Evolutionary conservation across 2,797 vertebrate genomes (phyloP), one percentile per base, ranked within the genome.

Genomic region (Orestias chungarensis): DNA sequence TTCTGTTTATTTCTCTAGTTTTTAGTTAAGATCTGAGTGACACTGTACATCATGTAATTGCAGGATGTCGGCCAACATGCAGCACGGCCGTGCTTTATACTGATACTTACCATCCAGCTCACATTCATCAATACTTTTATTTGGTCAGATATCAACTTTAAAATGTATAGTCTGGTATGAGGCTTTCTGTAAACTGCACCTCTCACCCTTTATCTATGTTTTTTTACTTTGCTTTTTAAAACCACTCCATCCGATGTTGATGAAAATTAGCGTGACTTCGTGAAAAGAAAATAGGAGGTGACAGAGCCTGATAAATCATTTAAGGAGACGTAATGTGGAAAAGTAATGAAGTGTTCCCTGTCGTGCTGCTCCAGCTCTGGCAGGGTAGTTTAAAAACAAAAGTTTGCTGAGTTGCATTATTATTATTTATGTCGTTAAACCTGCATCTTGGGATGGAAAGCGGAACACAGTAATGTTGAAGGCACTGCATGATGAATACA

Each of bases 221-320:
- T 66, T 76, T 82, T 66, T 33, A 65, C 25, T 64, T 59, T 80
- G 20, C 47, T 33, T 54, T 73, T 43, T 27, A 23, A 49, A 78
- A 55, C 52, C 70, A 62, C 52, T 59, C 44, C 15, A 65, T 33
- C 18, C 65, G 20, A 47, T 73, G 54, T 54, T 80, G 66, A 73
- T 71, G n/a, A 46, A 76, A 87, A 88, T 86, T 80, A 80, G 38
- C 65, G 54, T 65, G 66, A 76, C 70, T 47, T 75, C 35, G 67
- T 68, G 67, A 47, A 49, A 43, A 54, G 69, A 69, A 85, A 87
- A 87, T 74, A 23, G 50, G 1, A 70, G 2, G 59, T 79, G 83
- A 84, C 85, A 75, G 57, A 66, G 55, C 55, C 50, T 67, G 31
- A 82, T 88, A 52, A 91, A 92, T 90, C 75, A 88, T 83, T 80